phyloP scores from a whole-genome alignment of 2,113 vertebrate genomes.

The Pleuronectes platessa region DNA sequence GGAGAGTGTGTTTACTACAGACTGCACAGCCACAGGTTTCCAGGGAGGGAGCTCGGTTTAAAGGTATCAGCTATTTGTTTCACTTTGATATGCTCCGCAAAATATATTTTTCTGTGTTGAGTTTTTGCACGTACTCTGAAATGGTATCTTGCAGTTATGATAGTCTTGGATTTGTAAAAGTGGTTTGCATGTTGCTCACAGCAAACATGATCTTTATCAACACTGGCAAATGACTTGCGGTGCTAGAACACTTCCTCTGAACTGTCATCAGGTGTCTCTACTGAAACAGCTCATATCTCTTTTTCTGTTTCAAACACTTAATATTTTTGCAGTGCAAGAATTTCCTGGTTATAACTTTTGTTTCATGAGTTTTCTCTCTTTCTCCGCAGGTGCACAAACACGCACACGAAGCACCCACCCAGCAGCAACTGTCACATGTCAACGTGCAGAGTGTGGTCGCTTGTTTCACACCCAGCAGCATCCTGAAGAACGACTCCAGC shows the following conservation, averaged over 20 bases:
- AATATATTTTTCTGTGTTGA: neutral
- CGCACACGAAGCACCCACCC: constrained; percentile 30
- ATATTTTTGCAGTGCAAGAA: too few relatives aligned
- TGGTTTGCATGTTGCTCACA: neutral
- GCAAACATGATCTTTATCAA: constrained; percentile 51
- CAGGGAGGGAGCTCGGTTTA: constrained; percentile 71
- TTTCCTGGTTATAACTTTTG: neutral
- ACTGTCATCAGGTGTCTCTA: constrained; percentile 42
- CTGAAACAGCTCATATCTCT: constrained; percentile 1
- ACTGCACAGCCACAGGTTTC: constrained; percentile 60
- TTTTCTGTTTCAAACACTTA: too few relatives aligned
- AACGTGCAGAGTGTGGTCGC: constrained; percentile 79
- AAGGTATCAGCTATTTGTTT: constrained; percentile 74
- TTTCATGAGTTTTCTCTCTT: neutral
- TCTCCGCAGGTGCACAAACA: constrained; percentile 67
- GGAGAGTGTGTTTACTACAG: constrained; percentile 77
- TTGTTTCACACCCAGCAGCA: constrained; percentile 52
- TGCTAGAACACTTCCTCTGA: constrained; percentile 69
- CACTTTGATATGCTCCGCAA: neutral
- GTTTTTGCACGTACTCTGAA: neutral
- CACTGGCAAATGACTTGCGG: constrained; percentile 35
- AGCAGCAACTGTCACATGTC: constrained; percentile 63
- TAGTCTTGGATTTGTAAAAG: neutral
- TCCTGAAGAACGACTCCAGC: neutral
- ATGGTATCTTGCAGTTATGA: neutral